Conservation (phyloP, 2,797 vertebrate species). For the Knipowitschia caucasica region DNA sequence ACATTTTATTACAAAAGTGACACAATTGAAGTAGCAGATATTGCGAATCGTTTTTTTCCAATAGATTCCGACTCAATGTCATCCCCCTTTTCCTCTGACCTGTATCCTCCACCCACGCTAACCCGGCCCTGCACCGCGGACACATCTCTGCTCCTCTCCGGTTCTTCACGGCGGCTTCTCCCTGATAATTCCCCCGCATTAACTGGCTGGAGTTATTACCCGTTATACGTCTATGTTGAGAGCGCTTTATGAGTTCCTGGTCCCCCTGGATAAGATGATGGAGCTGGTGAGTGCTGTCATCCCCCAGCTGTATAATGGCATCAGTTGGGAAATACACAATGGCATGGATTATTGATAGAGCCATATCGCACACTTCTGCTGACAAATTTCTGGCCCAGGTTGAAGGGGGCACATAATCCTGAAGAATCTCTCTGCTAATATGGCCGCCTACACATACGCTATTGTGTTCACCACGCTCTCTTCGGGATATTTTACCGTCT, state of each 20-base stretch:
- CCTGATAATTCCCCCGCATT: conserved; percentile 81
- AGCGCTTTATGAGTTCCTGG: conserved; percentile 93
- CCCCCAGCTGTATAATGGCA: conserved; percentile 84
- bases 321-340: conserved; percentile 89
- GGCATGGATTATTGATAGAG: conserved; percentile 94
- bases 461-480: conserved; percentile 54
- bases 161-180: conserved; percentile 70
- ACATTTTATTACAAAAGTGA: no score
- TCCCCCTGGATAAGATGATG: conserved; percentile 87
- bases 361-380: conserved; percentile 85
- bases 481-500: conserved; percentile 54
- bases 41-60: no score
- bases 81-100: conserved; percentile 36
- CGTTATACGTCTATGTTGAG: conserved; percentile 89
- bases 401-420: conserved; percentile 82
- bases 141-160: conserved; percentile 48
- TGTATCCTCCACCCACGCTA: conserved; percentile 19
- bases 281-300: conserved; percentile 86
- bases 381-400: conserved; percentile 85
- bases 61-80: conserved; percentile 28
- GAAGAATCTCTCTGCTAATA: conserved; percentile 83
- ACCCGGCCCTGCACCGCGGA: conserved; percentile 20
- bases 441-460: conserved; percentile 56
- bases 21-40: no score
- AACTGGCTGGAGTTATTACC: conserved; percentile 88